A percentile compares a stretch with the other conserved stretches of the same genome.
phyloP scores from a whole-genome alignment of 2,888 invertebrate genomes.

The Saturnia pavonia region DNA sequence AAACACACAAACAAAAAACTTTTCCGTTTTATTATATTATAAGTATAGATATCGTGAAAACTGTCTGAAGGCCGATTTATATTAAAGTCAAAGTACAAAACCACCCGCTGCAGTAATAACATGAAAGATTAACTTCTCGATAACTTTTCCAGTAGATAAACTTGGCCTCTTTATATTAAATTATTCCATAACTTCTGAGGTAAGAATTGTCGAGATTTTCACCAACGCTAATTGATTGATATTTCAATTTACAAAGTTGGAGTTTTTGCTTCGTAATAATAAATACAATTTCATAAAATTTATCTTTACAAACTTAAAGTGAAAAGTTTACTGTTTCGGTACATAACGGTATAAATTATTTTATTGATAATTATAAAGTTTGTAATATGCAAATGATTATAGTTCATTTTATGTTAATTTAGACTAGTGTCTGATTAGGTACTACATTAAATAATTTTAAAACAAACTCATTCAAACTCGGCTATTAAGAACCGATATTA shows the following conservation, averaged over 20 bases:
- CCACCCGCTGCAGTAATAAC: slow-evolving; percentile 46
- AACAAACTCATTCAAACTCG: background rate
- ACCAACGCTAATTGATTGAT: slow-evolving; percentile 66
- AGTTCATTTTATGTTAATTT: background rate
- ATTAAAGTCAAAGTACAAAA: slow-evolving; percentile 22
- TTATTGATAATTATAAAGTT: background rate
- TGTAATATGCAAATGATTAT: background rate
- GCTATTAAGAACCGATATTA: too few species aligned
- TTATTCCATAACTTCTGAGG: slow-evolving; percentile 62
- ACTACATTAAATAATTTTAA: background rate
- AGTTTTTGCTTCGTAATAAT: slow-evolving; percentile 32
- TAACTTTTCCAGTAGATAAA: slow-evolving; percentile 63
- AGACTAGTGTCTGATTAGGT: too few species aligned
- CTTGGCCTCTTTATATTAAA: slow-evolving; percentile 68
- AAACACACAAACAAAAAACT: too few species aligned
- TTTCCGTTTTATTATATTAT: too few species aligned
- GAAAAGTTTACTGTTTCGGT: slow-evolving; percentile 7
- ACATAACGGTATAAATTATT: background rate
- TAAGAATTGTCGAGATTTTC: slow-evolving; percentile 49
- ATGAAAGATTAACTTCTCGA: slow-evolving; percentile 61
- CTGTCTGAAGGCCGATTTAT: slow-evolving; percentile 12
- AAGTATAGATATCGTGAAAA: slow-evolving; percentile 16
- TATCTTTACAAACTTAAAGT: slow-evolving; percentile 11
- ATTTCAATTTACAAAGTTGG: slow-evolving; percentile 47
- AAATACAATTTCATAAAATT: slow-evolving; percentile 21